A percentile compares a stretch with the other conserved stretches of the same genome.
Conservation (phyloP, 2,888 invertebrate genomes). For the Synanthedon myopaeformis region DNA sequence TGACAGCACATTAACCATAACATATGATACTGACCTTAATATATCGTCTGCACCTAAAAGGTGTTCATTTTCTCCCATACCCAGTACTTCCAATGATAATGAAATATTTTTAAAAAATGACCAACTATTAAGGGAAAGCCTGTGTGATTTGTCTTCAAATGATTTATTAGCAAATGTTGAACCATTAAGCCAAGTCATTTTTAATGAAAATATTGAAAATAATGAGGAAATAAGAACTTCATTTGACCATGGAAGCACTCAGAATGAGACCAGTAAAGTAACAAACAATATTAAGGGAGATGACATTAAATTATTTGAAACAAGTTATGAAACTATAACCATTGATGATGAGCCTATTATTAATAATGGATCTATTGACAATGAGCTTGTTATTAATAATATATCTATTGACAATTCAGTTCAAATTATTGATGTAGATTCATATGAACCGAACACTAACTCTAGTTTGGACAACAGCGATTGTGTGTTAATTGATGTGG, state of each 20-base stretch:
- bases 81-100: slow-evolving; percentile 34
- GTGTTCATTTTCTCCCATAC: slow-evolving; percentile 26
- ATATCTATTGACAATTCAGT: background rate
- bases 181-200: too few relatives aligned
- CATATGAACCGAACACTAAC: background rate
- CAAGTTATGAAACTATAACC: slow-evolving; percentile 15
- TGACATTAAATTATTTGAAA: background rate
- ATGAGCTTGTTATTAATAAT: background rate
- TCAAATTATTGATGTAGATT: background rate
- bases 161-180: too few relatives aligned
- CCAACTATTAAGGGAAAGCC: slow-evolving; percentile 23
- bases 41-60: slow-evolving; percentile 2
- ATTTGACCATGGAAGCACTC: background rate
- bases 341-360: slow-evolving; percentile 9
- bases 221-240: slow-evolving; percentile 1
- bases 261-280: background rate
- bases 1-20: slow-evolving; percentile 19
- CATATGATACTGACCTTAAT: slow-evolving; percentile 8
- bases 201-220: slow-evolving; percentile 12
- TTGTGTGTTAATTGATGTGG: slow-evolving; percentile 22
- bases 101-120: slow-evolving; percentile 30
- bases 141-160: slow-evolving; percentile 6
- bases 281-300: background rate
- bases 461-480: slow-evolving; percentile 8
- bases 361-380: background rate